A percentile compares a stretch with the other conserved stretches of the same genome.
Conservation (phyloP, 2,797 vertebrate species). For the Cheirogaleus major region DNA sequence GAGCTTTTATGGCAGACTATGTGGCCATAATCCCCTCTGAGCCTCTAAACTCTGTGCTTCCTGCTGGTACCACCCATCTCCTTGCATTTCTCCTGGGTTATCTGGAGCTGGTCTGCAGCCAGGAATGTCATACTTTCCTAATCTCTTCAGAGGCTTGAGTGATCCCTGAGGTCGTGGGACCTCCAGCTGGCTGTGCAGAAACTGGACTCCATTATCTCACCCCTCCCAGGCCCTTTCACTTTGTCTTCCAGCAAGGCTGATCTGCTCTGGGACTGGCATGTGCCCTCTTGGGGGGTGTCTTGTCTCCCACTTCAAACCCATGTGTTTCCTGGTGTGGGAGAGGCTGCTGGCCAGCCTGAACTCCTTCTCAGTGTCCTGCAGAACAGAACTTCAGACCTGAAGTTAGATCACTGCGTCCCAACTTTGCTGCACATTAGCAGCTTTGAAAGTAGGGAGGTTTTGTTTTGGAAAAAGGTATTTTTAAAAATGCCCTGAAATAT, state of each 20-base stretch:
- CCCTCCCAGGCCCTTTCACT: not conserved
- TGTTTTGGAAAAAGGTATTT: not conserved
- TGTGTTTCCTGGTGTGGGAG: not conserved
- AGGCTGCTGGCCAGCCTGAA: not conserved
- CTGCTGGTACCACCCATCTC: not conserved
- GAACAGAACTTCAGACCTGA: not conserved
- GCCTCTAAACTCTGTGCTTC: constrained; percentile 31
- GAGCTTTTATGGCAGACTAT: not conserved
- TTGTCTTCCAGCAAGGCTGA: not conserved
- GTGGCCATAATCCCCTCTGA: not conserved
- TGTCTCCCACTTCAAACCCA: not conserved
- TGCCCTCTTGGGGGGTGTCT: not conserved
- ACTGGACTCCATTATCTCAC: not conserved
- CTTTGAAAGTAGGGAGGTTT: not conserved
- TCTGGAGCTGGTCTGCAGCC: constrained; percentile 58
- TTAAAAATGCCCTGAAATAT: constrained; percentile 6
- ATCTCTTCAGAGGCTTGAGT: constrained; percentile 43
- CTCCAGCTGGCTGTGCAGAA: not conserved
- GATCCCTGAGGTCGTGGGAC: not conserved
- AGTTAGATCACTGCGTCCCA: not conserved
- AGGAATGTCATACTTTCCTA: constrained; percentile 62
- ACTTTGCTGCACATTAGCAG: not conserved
- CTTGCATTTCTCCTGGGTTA: not conserved
- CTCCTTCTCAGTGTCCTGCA: not conserved
- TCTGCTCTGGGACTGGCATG: not conserved